phyloP scores from a whole-genome alignment of 37 sponge, comb jelly and placozoan genomes.

The Hexactinellida sp. region DNA sequence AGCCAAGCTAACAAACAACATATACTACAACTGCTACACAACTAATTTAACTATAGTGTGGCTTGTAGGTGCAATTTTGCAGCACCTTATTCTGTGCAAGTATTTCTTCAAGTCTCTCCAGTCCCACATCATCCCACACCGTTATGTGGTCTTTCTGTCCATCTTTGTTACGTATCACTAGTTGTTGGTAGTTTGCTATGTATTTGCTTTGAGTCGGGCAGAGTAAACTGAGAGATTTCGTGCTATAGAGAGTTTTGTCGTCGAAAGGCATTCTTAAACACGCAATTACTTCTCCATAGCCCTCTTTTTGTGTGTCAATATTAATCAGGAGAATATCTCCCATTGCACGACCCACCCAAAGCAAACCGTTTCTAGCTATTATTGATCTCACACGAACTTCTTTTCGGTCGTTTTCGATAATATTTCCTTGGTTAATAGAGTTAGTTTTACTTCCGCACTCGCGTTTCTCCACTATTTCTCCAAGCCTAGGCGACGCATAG shows the following conservation, averaged over 20 bases:
- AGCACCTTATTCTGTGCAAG: background rate
- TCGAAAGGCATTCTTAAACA: conserved; percentile 23
- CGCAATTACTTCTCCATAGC: conserved; percentile 45
- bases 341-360: conserved; percentile 83
- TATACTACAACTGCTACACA: background rate
- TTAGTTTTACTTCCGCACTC: too few species aligned
- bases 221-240: background rate
- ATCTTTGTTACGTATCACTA: background rate
- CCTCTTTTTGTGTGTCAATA: conserved; percentile 10
- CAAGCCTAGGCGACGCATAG: background rate
- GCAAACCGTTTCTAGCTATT: background rate
- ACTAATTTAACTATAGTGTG: background rate
- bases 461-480: background rate
- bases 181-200: background rate
- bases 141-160: background rate
- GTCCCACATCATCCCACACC: background rate
- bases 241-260: background rate
- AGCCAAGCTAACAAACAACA: background rate
- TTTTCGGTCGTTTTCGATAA: background rate
- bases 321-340: conserved; percentile 67
- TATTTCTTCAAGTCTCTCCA: background rate
- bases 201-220: background rate
- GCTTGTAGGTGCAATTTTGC: background rate
- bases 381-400: conserved; percentile 5
- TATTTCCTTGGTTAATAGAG: background rate